Base-by-base conservation (phyloP, 2,888 invertebrate genomes). In the Lomographa bimaculata region DNA sequence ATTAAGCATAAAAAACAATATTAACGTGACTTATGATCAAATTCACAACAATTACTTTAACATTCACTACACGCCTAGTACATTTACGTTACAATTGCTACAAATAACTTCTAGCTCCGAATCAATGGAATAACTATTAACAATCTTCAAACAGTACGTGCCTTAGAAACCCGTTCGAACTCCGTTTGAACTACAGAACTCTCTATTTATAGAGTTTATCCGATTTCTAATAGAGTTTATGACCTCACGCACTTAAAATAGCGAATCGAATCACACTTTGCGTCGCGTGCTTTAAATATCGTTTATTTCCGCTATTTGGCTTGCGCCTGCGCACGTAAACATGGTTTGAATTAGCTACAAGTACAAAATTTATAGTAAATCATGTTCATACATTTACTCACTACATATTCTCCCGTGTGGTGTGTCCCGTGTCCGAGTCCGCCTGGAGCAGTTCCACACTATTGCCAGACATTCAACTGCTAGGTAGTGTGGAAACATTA, bases 221-320 rank as follows among this genome's bases (percentile, higher is more conserved):
- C 27, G 27, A 18, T 33, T 33, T 27, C 33, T 27, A 10, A 26
- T 32, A 30, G 47, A 68, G 63, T 67, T 65, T 67, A 63, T 62
- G 69, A 70, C 70, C 75, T 64, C 68, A 67, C 75, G 57, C 68
- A 66, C 58, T 64, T 36, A 37, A 68, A 71, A 74, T 77, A 76
- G 70, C 34, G 63, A 34, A 46, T 40, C 46, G 36, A 46, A 47
- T 56, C 24, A 47, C 28, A 33, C 8, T 26, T 37, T 44, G 12
- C 42, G 38, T 53, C 40, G 28, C 34, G 34, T 55, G 41, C 33
- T 35, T 26, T 27, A 23, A 20, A 50, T 54, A 45, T 38, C 26
- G 42, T 58, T 56, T 55, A 64, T 58, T 53, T 63, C 54, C 53
- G 55, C 53, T 55, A 51, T 56, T 54, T 54, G 55, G 56, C 50